Conservation (phyloP, 2,113 vertebrate genomes). For the Actinemys pallida region DNA sequence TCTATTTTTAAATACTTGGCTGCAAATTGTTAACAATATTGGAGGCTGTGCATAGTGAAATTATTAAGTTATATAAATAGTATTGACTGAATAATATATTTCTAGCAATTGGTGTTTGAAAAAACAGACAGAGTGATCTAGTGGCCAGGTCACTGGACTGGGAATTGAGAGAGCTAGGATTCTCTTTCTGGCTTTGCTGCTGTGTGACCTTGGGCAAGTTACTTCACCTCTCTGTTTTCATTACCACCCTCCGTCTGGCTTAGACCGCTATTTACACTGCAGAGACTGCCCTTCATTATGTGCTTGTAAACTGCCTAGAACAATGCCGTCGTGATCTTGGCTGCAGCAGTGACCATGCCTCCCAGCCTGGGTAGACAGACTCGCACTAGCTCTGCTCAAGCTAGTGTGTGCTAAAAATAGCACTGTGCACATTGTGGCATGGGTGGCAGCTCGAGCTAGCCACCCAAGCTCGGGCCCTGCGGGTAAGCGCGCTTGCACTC, state of each 20-base stretch:
- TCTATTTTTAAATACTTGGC: background rate
- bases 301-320: background rate
- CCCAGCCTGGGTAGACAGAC: background rate
- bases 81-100: background rate
- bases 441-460: background rate
- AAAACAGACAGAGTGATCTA: rapidly evolving
- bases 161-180: background rate
- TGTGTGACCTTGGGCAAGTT: rapidly evolving
- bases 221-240: rapidly evolving
- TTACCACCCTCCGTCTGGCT: background rate
- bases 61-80: constrained; percentile 15
- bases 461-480: background rate
- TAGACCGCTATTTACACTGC: background rate
- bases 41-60: background rate
- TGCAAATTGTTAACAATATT: constrained; percentile 9
- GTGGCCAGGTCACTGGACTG: background rate
- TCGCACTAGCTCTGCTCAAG: background rate
- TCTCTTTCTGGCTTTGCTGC: background rate
- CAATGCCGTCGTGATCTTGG: background rate
- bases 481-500: background rate
- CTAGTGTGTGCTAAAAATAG: background rate
- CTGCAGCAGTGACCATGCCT: background rate
- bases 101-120: background rate
- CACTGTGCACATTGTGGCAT: background rate
- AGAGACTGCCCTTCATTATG: too few relatives aligned